phyloP scores from a whole-genome alignment of 2,797 vertebrate genomes.

The Hybognathus amarus region DNA sequence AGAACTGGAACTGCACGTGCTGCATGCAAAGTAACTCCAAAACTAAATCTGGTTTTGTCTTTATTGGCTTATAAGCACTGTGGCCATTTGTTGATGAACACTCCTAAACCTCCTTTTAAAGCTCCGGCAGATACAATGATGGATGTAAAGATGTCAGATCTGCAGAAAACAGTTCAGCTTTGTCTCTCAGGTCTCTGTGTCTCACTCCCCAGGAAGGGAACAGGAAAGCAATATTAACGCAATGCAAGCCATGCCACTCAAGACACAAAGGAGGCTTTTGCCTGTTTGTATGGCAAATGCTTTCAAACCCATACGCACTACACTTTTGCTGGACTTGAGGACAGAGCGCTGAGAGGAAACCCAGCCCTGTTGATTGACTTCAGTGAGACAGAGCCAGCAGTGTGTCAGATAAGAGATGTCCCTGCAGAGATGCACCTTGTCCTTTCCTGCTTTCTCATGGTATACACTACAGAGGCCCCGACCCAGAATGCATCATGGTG shows the following conservation, averaged over 20 bases:
- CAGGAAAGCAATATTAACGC: slow-evolving; percentile 81
- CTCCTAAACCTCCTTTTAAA: slow-evolving; percentile 1
- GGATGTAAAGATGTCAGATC: slow-evolving; percentile 48
- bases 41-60: neutral
- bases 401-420: slow-evolving; percentile 24
- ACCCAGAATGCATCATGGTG: neutral
- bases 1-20: neutral
- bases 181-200: slow-evolving; percentile 78
- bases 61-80: slow-evolving; percentile 2
- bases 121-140: neutral
- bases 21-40: slow-evolving; percentile 12
- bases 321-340: slow-evolving; percentile 16
- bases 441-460: slow-evolving; percentile 1
- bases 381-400: neutral
- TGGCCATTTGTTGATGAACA: neutral
- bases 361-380: neutral
- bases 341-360: neutral
- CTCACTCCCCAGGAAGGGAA: slow-evolving; percentile 65
- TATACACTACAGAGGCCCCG: slow-evolving; percentile 6
- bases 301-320: neutral
- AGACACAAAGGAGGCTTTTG: slow-evolving; percentile 59
- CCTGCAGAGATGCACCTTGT: neutral
- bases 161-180: slow-evolving; percentile 59
- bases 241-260: slow-evolving; percentile 76
- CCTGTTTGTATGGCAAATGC: slow-evolving; percentile 16